Evolutionary conservation across 1,140 invertebrate species (phyloP).

Genomic region (Hydropsyche tenuis): DNA sequence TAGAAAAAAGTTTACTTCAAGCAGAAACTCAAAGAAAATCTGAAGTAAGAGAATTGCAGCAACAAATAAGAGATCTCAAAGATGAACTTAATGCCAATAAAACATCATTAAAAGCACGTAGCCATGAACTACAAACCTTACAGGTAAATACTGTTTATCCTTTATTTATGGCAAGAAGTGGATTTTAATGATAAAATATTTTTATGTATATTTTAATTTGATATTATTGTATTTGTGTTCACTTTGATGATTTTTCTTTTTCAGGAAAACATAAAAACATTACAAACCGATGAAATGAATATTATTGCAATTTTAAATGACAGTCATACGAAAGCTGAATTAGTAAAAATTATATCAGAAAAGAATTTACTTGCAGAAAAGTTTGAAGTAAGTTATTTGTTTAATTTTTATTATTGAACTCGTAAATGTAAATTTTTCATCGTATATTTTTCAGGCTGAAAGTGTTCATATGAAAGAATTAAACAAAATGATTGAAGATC

Average conservation of each 20-base stretch:
- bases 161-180: too few relatives aligned
- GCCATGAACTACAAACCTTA: slow-evolving; percentile 42
- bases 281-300: slow-evolving; percentile 58
- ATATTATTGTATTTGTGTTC: too few relatives aligned
- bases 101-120: slow-evolving; percentile 43
- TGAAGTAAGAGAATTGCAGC: slow-evolving; percentile 54
- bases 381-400: slow-evolving; percentile 33
- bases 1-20: slow-evolving; percentile 53
- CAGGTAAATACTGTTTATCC: slow-evolving; percentile 33
- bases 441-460: slow-evolving; percentile 54
- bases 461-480: slow-evolving; percentile 56
- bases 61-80: slow-evolving; percentile 52
- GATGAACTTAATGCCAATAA: slow-evolving; percentile 51
- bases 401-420: slow-evolving; percentile 14
- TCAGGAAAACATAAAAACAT: slow-evolving; percentile 57
- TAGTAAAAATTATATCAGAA: slow-evolving; percentile 49
- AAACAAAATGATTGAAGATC: slow-evolving; percentile 55
- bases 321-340: slow-evolving; percentile 61
- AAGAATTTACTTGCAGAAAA: slow-evolving; percentile 43
- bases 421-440: slow-evolving; percentile 48
- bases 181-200: too few relatives aligned
- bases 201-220: too few relatives aligned
- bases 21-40: slow-evolving; percentile 55
- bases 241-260: too few relatives aligned
- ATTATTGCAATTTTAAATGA: slow-evolving; percentile 56